Percentiles rank a stretch among this genome's conserved stretches.
These are phyloP conservation scores for Yponomeuta evonymella DNA, from an alignment of 2,888 invertebrate genomes.

Conservation along the genomic window DNA sequence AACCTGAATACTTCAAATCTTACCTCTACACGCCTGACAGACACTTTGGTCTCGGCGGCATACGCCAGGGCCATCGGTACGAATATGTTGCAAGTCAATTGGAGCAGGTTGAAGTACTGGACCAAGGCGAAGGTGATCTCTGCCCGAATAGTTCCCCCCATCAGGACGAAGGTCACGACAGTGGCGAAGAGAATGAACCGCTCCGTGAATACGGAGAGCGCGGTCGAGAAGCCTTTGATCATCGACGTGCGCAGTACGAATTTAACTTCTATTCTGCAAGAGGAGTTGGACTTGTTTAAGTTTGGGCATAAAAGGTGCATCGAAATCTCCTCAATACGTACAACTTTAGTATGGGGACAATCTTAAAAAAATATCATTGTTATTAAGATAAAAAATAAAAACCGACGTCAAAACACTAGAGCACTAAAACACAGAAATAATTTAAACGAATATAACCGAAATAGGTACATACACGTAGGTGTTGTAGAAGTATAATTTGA, in stretches of 20 bases:
- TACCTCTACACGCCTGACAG: conserved; percentile 79
- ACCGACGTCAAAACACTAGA: too few species aligned
- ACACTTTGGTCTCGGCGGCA: conserved; percentile 79
- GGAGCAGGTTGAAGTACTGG: conserved; percentile 85
- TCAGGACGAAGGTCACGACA: conserved; percentile 82
- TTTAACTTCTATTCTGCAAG: conserved; percentile 80
- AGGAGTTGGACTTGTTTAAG: conserved; percentile 5
- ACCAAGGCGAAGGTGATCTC: conserved; percentile 86
- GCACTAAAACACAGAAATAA: too few species aligned
- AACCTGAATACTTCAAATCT: conserved; percentile 14
- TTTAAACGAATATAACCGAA: too few species aligned
- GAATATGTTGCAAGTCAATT: conserved; percentile 79
- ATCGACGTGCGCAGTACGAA: conserved; percentile 80
- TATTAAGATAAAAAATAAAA: too few species aligned
- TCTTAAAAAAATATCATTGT: too few species aligned
- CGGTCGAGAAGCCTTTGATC: conserved; percentile 79
- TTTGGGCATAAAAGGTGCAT: too few species aligned
- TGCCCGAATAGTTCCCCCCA: conserved; percentile 77
- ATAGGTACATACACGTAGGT: too few species aligned
- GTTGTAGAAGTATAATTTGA: too few species aligned
- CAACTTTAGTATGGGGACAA: too few species aligned
- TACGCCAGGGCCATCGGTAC: conserved; percentile 78
- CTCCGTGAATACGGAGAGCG: conserved; percentile 86
- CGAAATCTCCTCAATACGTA: too few species aligned
- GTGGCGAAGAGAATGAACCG: conserved; percentile 89